Base-by-base conservation (phyloP, 1,140 invertebrate species). In the Chironomus tepperi region DNA sequence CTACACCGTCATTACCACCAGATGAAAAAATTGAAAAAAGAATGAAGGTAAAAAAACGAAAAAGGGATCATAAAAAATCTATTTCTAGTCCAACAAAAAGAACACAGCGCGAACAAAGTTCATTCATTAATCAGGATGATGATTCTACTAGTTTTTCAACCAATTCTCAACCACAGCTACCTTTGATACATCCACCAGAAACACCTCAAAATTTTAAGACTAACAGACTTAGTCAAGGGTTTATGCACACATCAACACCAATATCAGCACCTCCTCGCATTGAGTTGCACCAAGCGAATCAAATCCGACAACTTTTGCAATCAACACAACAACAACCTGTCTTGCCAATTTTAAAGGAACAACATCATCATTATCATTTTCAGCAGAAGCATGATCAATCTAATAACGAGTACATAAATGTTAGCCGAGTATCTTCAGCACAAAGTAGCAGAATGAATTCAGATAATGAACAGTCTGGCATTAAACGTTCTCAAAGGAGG, bases 401-500 rank as follows among this genome's bases (percentile, higher is more conserved):
- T 79, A 64, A 74, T 77, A 12, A 79, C 80, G 18, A 76, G 79
- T 73, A 79, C 18, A 70, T 57, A 5, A 57, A 57, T 57, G 47
- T 57, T 5, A 57, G 47, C 3, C 7, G 12, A 5, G 47, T 57
- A 57, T 70, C 65, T 21, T 70, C 65, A 19, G 65, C 65, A 19
- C 16, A 18, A 18, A 70, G 65, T 16, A 70, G 65, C 12, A 15
- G 65, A 7, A 70, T 70, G 65, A 70, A 79, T 67, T 82, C 81
- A 1, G 84, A 86, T 79, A 81, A 85, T 3, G 88, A 89, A 76
- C 24, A 34, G 24, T 88, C 80, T 9, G 77, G 79, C 10, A 73
- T 82, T 7, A 90, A 89, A 78, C 84, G 90, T 12, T 92, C 92
- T 0, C 93, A 93, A 80, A 85, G 92, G 34, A 87, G 90, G 79